Evolutionary conservation across 2,888 invertebrate genomes (phyloP).

Genomic region (Tetrapedia diversipes): DNA sequence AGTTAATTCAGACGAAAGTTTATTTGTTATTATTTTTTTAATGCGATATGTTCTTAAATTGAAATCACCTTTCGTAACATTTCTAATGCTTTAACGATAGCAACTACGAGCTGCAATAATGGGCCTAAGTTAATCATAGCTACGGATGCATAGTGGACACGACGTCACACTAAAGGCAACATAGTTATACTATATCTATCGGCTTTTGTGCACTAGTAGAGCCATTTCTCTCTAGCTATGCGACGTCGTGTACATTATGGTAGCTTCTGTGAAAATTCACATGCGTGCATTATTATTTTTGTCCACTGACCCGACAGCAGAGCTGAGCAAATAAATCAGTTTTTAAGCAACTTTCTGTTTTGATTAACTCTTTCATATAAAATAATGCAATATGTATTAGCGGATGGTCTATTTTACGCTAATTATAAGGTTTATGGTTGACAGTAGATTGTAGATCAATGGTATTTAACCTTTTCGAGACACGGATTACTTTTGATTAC

Average conservation of each 20-base stretch:
- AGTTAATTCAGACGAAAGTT: too few species aligned
- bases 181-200: too few species aligned
- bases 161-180: conserved; percentile 73
- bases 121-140: conserved; percentile 45
- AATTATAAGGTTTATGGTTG: too few species aligned
- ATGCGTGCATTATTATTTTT: conserved; percentile 12
- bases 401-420: too few species aligned
- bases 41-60: not conserved
- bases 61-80: conserved; percentile 62
- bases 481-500: too few species aligned
- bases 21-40: too few species aligned
- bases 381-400: too few species aligned
- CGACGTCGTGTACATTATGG: not conserved
- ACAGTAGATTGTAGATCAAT: too few species aligned
- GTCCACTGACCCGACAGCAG: conserved; percentile 29
- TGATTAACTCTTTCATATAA: too few species aligned
- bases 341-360: too few species aligned
- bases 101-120: conserved; percentile 34
- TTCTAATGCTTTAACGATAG: conserved; percentile 53
- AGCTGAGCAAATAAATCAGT: too few species aligned
- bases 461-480: too few species aligned
- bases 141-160: conserved; percentile 30
- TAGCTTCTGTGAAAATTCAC: conserved; percentile 13
- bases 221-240: conserved; percentile 8
- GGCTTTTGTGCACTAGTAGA: conserved; percentile 65